Percentiles rank a stretch among this genome's conserved stretches.
Evolutionary conservation across 2,888 invertebrate genomes (phyloP).

Genomic region (Drosophila meridionalis): DNA sequence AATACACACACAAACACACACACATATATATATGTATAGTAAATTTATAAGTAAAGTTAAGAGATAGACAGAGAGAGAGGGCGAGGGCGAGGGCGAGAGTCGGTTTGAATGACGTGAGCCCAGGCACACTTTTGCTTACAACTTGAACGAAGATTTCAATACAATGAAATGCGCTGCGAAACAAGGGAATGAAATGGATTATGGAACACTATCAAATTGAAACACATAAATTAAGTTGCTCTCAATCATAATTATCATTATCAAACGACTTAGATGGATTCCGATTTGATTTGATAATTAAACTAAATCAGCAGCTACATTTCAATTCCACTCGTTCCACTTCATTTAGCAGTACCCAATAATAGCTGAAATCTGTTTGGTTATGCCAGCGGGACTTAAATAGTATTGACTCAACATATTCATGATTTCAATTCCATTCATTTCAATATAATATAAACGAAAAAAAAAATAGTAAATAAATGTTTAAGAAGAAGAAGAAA

Average conservation of each 20-base stretch:
- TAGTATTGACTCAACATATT: background rate
- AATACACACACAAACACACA: slow-evolving; percentile 2
- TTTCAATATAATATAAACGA: too few relatives aligned
- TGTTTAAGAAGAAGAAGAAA: too few relatives aligned
- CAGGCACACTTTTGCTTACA: background rate
- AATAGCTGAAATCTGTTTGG: background rate
- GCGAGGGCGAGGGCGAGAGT: too few relatives aligned
- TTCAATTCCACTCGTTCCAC: background rate
- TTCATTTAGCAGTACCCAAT: background rate
- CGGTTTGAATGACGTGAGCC: background rate
- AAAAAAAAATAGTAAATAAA: too few relatives aligned
- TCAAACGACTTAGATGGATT: too few relatives aligned
- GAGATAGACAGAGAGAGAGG: background rate
- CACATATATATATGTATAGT: background rate
- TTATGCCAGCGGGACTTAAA: background rate
- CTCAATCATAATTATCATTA: too few relatives aligned
- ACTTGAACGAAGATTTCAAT: slow-evolving; percentile 1
- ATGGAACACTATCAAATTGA: background rate
- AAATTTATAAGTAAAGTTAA: slow-evolving; percentile 3
- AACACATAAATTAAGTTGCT: too few relatives aligned
- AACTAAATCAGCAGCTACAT: background rate
- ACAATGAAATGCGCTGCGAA: background rate
- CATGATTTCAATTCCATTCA: background rate
- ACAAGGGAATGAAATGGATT: background rate
- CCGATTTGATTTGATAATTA: background rate